Conservation (phyloP, 2,113 vertebrate genomes). For the Hipposideros armiger region DNA sequence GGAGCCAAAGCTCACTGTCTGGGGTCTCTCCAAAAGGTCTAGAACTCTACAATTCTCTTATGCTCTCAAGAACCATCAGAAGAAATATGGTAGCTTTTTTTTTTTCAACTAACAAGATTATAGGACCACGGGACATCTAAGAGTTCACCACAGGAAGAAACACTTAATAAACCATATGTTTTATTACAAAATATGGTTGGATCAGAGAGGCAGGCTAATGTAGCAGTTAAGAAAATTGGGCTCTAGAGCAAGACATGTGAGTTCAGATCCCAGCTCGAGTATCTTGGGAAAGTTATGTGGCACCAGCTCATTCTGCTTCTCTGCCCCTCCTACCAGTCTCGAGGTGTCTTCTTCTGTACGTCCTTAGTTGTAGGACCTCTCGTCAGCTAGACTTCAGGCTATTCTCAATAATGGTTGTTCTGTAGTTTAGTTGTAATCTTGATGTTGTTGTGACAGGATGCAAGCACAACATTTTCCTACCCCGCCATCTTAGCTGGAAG, state of each 20-base stretch:
- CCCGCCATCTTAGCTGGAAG: too few relatives aligned
- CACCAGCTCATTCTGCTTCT: too few relatives aligned
- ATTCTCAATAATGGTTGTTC: too few relatives aligned
- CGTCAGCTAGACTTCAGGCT: too few relatives aligned
- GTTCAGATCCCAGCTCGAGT: neutral
- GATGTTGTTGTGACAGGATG: too few relatives aligned
- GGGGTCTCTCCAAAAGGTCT: neutral
- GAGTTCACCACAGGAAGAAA: neutral
- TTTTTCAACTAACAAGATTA: neutral
- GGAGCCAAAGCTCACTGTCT: neutral
- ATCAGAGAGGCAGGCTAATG: neutral
- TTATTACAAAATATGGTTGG: neutral
- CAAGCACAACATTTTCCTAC: too few relatives aligned
- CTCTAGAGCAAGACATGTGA: neutral
- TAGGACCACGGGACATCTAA: neutral
- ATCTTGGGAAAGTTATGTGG: neutral
- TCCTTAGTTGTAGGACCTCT: too few relatives aligned
- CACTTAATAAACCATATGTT: neutral
- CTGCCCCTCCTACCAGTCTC: too few relatives aligned
- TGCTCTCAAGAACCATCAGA: neutral
- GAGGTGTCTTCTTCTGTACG: too few relatives aligned
- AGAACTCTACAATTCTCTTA: neutral
- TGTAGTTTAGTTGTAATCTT: too few relatives aligned
- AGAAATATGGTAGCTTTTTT: neutral
- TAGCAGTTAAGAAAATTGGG: neutral